Conservation (phyloP, 2,888 invertebrate species). For the Andrena marginata region DNA sequence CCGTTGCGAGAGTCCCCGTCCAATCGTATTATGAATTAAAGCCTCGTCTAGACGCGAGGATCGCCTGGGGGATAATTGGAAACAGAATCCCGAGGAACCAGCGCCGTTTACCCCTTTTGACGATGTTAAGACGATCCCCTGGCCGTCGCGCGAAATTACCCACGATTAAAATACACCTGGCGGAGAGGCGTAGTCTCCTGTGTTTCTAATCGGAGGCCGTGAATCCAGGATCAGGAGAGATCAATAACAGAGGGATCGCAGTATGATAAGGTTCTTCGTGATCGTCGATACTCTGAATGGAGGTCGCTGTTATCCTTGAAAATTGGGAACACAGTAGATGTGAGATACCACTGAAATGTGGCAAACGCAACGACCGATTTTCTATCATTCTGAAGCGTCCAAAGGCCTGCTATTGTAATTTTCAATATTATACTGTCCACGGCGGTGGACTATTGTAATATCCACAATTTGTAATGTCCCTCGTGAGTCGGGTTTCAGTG, state of each 20-base stretch:
- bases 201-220: neutral
- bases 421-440: neutral
- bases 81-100: slow-evolving; percentile 56
- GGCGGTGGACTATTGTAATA: neutral
- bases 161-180: slow-evolving; percentile 13
- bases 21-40: slow-evolving; percentile 67
- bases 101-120: slow-evolving; percentile 24
- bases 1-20: slow-evolving; percentile 32
- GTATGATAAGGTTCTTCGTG: neutral
- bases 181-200: neutral
- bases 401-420: neutral
- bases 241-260: neutral
- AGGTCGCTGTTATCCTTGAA: too few relatives aligned
- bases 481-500: neutral
- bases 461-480: neutral
- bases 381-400: too few relatives aligned
- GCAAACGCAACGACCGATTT: too few relatives aligned
- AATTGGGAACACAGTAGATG: too few relatives aligned
- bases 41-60: slow-evolving; percentile 61
- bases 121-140: slow-evolving; percentile 30
- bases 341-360: too few relatives aligned
- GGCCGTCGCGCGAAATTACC: slow-evolving; percentile 29
- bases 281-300: neutral
- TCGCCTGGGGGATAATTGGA: slow-evolving; percentile 64
- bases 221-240: neutral